Evolutionary conservation across 1,140 invertebrate species (phyloP), one percentile per base, ranked within the genome.

Genomic region (Drosophila setifemur): DNA sequence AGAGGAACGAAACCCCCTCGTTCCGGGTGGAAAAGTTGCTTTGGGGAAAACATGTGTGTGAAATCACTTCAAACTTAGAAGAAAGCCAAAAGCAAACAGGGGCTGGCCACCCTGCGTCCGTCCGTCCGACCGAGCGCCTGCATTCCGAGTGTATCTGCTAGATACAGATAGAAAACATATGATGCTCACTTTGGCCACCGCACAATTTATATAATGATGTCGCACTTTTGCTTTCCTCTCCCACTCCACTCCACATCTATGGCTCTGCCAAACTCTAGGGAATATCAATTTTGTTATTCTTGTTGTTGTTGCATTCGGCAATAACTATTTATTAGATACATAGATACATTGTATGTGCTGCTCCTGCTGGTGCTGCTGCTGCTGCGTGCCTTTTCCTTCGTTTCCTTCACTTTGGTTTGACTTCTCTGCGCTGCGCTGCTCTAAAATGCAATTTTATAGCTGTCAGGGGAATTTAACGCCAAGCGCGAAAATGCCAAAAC

Each of bases 311-410:
- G 71, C 78, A 73, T 67, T 64, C 33, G 81, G 68, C 81, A 75
- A 86, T 86, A 86, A 86, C 81, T 86, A 86, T 86, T 86, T 86
- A 86, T 86, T 86, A 86, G 81, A 81, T 86, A 83, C 81, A 86
- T 58, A 71, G 69, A 64, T 82, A 85, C 79, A 74, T 52, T 73
- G 75, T 85, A 68, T 81, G 25, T 55, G 42, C 54, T 42, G 33
- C 33, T 23, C 2, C 29, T 55, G 42, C 54, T 42, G 33, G 12
- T 23, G 21, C 21, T 23, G 21, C 26, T 53, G 39, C 52, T 37
- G 43, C 44, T 63, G 64, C 39, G 54, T 61, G 52, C 50, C 47
- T 42, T 31, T 50, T 25, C 16, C 8, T 11, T 53, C 16, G 25
- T 23, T 58, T 33, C 55, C 12, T 54, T 60, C 33, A 42, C 39